A percentile compares a stretch with the other conserved stretches of the same genome.
These are phyloP conservation scores for Coptodon rendalli DNA, from an alignment of 2,113 vertebrate species.

Conservation along the genomic window DNA sequence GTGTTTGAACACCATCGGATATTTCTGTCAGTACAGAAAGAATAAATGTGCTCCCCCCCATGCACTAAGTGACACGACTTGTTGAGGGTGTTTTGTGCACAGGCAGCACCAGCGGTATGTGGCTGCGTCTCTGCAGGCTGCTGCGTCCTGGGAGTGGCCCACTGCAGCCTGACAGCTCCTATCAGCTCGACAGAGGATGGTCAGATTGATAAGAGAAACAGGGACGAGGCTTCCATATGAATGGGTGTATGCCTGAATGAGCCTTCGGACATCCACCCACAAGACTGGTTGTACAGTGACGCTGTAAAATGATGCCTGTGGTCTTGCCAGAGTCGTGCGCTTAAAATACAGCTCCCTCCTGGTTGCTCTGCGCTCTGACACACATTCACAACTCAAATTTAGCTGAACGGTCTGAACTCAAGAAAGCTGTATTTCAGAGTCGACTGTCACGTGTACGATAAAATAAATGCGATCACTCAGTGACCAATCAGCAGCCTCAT, in stretches of 20 bases:
- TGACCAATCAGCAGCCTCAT: neutral
- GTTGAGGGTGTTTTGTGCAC: conserved; percentile 17
- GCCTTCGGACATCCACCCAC: conserved; percentile 6
- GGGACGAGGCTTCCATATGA: conserved; percentile 12
- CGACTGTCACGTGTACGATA: neutral
- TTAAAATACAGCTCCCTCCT: conserved; percentile 56
- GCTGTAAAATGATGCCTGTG: conserved; percentile 57
- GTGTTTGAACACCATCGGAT: neutral
- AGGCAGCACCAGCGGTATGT: neutral
- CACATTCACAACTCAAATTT: conserved; percentile 3
- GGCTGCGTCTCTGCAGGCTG: conserved; percentile 10
- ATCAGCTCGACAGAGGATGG: conserved; percentile 51
- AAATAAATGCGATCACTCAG: neutral
- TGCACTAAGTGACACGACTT: neutral
- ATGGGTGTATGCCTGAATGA: conserved; percentile 22
- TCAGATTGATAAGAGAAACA: conserved; percentile 46
- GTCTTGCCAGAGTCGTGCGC: neutral
- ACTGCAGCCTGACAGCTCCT: conserved; percentile 9
- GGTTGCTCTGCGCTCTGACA: neutral
- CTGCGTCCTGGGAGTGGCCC: conserved; percentile 46
- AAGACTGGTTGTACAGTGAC: conserved; percentile 3
- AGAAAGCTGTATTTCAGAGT: neutral
- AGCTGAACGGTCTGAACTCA: neutral
- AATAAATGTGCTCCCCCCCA: neutral
- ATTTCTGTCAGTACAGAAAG: neutral